Evolutionary conservation across 2,797 vertebrate genomes (phyloP).

Genomic region (Sarcophilus harrisii): DNA sequence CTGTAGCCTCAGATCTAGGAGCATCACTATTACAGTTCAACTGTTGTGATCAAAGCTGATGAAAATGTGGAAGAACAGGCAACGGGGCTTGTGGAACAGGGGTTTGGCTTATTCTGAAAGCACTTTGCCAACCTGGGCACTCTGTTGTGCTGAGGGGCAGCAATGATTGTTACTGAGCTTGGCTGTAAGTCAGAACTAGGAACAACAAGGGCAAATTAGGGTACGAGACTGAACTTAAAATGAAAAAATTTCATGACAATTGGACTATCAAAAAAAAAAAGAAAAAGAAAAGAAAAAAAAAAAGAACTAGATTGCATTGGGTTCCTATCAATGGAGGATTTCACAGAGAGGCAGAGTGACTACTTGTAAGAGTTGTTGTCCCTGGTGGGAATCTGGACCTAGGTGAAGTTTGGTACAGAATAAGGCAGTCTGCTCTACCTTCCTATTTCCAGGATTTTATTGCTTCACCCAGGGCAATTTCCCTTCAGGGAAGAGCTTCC

Average conservation of each 20-base stretch:
- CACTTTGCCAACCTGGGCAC: neutral
- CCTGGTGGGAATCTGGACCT: neutral
- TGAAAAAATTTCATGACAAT: neutral
- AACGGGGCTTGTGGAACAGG: neutral
- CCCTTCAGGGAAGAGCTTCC: neutral
- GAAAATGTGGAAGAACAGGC: neutral
- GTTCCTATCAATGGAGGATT: neutral
- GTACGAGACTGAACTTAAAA: neutral
- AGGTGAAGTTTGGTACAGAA: neutral
- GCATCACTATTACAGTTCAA: neutral
- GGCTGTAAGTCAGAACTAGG: neutral
- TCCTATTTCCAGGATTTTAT: neutral
- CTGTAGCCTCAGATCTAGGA: neutral
- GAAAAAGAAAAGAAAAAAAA: neutral
- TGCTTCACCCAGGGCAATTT: neutral
- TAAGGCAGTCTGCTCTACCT: neutral
- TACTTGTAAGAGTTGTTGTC: neutral
- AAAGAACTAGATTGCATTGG: neutral
- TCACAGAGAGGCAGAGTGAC: neutral
- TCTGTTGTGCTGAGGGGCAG: neutral
- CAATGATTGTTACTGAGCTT: neutral
- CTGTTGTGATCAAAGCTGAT: neutral
- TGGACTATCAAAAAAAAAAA: neutral
- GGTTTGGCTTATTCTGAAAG: neutral
- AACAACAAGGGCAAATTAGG: neutral